A percentile compares a stretch with the other conserved stretches of the same genome.
Evolutionary conservation across 2,888 invertebrate species (phyloP).

Genomic region (Rhopalosiphum nymphaeae): DNA sequence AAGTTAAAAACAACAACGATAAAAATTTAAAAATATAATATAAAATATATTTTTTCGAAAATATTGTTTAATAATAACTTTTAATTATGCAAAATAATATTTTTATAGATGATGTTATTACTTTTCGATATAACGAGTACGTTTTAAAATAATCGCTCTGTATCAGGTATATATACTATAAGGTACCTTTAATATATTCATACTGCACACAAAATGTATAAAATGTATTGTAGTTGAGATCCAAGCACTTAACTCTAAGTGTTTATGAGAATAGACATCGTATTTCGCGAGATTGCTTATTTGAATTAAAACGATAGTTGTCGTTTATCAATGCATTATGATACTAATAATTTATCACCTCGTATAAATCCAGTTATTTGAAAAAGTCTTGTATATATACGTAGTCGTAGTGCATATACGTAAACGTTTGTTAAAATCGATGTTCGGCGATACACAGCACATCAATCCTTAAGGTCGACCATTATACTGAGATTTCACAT

Average conservation of each 20-base stretch:
- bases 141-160: background rate
- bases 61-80: background rate
- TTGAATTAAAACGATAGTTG: constrained; percentile 33
- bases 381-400: background rate
- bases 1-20: background rate
- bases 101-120: background rate
- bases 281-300: constrained; percentile 4
- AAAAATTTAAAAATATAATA: background rate
- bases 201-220: background rate
- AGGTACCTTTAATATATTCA: background rate
- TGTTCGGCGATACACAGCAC: constrained; percentile 15
- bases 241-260: constrained; percentile 20
- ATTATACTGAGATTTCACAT: constrained; percentile 36
- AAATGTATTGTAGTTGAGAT: background rate
- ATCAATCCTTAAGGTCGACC: constrained; percentile 36
- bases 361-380: background rate
- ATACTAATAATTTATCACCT: constrained; percentile 33
- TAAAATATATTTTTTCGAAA: background rate
- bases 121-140: background rate
- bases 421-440: constrained; percentile 25
- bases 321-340: background rate
- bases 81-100: background rate
- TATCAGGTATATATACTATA: background rate
- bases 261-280: background rate
- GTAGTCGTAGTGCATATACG: background rate